Evolutionary conservation across 2,888 invertebrate species (phyloP), one percentile per base, ranked within the genome.

Genomic region (Erynnis tages): DNA sequence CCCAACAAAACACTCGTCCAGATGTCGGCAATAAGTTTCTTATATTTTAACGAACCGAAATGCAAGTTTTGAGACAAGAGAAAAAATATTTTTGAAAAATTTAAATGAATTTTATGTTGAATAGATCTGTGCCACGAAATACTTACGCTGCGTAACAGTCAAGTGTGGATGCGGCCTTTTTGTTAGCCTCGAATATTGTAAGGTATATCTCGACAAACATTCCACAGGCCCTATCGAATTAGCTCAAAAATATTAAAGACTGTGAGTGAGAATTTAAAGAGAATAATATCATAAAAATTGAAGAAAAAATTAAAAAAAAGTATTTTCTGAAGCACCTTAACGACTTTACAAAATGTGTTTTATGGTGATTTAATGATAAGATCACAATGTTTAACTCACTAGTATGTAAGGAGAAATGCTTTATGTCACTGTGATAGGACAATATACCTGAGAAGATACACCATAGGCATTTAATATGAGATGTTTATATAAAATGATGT

Each of bases 341-440:
- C 74, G 72, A 83, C 79, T 82, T 79, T 83, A 83, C 77, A 77
- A 80, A 73, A 80, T 74, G 76, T 83, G 82, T 86, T 82, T 80
- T 78, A 79, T 76, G 85, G 84, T 85, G 87, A 82, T 82, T 78
- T 86, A 82, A 78, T 80, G 68, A 78, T 87, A 86, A 87, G 81
- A 87, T 80, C 83, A 77, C 80, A 80, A 80, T 74, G 76, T 78
- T 76, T 78, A 81, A 88, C 83, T 88, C 88, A 82, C 80, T 88
- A 89, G 88, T 80, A 82, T 86, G 78, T 89, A 88, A 88, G 88
- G 82, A 88, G 82, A 86, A 86, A 88, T 86, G 86, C 87, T 84
- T 87, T 87, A 84, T 75, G 79, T 76, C 85, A 82, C 87, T 88
- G 88, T 88, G 89, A 88, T 88, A 53, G 86, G 82, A 79, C 82